Percentiles rank a stretch among this genome's conserved stretches.
These are phyloP conservation scores for Rhineura floridana DNA, from an alignment of 2,113 vertebrate species.

Conservation along the genomic window DNA sequence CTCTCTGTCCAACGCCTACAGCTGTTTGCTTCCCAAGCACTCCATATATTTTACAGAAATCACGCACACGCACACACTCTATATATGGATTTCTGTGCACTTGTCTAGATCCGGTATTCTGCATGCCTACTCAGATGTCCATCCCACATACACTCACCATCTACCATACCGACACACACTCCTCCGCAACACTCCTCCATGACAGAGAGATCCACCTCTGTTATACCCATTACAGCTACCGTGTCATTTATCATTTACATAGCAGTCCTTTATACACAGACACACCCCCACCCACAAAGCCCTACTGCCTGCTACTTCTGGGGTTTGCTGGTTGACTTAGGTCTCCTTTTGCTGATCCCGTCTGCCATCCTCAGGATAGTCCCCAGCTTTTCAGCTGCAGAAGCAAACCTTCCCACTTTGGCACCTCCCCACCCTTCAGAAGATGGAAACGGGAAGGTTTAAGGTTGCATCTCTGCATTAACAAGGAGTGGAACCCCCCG, in stretches of 20 bases:
- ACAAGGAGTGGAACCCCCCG: not conserved
- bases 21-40: too few relatives aligned
- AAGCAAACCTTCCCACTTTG: too few relatives aligned
- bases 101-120: not conserved
- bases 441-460: not conserved
- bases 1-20: conserved; percentile 27
- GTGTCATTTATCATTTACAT: not conserved
- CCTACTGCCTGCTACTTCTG: not conserved
- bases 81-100: not conserved
- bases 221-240: too few relatives aligned
- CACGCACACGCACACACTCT: not conserved
- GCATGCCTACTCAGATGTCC: not conserved
- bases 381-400: not conserved
- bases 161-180: not conserved
- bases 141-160: not conserved
- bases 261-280: not conserved
- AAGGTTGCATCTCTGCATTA: too few relatives aligned
- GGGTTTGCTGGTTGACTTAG: not conserved
- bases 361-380: not conserved
- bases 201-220: not conserved
- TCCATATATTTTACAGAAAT: not conserved
- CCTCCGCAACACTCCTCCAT: too few relatives aligned
- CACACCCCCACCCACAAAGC: not conserved
- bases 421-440: too few relatives aligned
- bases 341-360: not conserved